Conservation (phyloP, 2,888 invertebrate species). For the Meandrusa payeni region DNA sequence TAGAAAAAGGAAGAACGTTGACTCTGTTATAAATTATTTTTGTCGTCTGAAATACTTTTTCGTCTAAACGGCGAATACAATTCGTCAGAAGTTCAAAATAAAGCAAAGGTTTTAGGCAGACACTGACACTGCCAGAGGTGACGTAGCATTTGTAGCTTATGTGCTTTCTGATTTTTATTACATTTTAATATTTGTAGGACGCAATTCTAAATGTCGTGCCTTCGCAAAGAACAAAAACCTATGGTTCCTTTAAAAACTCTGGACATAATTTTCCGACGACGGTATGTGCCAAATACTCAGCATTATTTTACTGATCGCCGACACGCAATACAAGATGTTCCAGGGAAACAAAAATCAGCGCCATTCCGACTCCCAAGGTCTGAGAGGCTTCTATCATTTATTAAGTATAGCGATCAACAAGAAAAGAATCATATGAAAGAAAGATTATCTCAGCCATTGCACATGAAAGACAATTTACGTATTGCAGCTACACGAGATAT, state of each 20-base stretch:
- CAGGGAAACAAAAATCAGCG: conserved; percentile 37
- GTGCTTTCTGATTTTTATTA: conserved; percentile 4
- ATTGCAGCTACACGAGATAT: conserved; percentile 74
- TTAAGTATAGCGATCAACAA: conserved; percentile 67
- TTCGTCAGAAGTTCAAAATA: too few relatives aligned
- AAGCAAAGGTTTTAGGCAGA: conserved; percentile 2
- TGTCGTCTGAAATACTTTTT: too few relatives aligned
- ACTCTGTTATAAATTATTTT: too few relatives aligned
- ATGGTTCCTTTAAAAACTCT: conserved; percentile 68
- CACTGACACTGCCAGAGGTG: conserved; percentile 13
- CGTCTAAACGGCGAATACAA: too few relatives aligned
- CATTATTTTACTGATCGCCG: conserved; percentile 68
- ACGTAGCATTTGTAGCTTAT: not conserved
- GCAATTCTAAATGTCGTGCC: conserved; percentile 47
- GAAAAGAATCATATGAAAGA: conserved; percentile 51
- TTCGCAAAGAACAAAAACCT: conserved; percentile 58
- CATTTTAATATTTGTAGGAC: not conserved
- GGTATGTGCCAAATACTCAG: conserved; percentile 69
- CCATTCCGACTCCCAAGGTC: conserved; percentile 64
- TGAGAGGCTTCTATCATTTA: conserved; percentile 67
- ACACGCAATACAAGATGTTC: conserved; percentile 45
- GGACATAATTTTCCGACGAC: conserved; percentile 69
- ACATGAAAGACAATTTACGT: conserved; percentile 62
- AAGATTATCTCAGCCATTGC: conserved; percentile 53
- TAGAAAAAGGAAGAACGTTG: too few relatives aligned